Conservation (phyloP, 2,113 vertebrate genomes). For the Heloderma charlesbogerti region DNA sequence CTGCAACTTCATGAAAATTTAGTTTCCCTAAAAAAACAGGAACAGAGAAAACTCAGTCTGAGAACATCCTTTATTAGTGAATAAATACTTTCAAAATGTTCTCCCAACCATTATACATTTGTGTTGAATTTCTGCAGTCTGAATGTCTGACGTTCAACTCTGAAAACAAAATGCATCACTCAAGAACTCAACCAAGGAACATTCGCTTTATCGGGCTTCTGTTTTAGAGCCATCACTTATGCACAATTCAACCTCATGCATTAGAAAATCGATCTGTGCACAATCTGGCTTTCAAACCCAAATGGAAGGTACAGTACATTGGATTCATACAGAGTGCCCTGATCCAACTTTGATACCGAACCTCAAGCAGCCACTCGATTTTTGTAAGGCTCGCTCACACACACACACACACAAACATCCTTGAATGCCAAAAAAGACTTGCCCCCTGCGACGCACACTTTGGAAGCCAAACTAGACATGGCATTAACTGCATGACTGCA, state of each 20-base stretch:
- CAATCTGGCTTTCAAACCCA: conserved; percentile 68
- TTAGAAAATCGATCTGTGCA: conserved; percentile 65
- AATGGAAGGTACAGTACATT: conserved; percentile 65
- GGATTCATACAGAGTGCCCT: conserved; percentile 62
- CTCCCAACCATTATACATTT: conserved; percentile 48
- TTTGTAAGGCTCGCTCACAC: no score
- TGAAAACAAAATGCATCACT: conserved; percentile 63
- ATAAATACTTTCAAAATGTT: conserved; percentile 38
- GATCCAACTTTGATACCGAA: conserved; percentile 29
- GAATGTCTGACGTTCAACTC: neutral
- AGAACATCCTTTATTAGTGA: neutral
- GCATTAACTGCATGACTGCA: no score
- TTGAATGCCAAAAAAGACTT: no score
- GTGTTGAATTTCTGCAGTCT: neutral
- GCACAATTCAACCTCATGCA: conserved; percentile 65
- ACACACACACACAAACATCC: no score
- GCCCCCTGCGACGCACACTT: no score
- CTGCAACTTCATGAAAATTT: conserved; percentile 34
- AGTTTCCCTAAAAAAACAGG: conserved; percentile 2
- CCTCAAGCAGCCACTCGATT: neutral
- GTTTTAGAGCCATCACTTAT: conserved; percentile 66
- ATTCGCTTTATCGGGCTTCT: conserved; percentile 64
- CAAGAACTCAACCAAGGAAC: conserved; percentile 66
- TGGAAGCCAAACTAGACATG: no score
- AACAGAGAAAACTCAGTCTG: neutral